Conservation (phyloP, 2,113 vertebrate species). For the Uropsilus gracilis region DNA sequence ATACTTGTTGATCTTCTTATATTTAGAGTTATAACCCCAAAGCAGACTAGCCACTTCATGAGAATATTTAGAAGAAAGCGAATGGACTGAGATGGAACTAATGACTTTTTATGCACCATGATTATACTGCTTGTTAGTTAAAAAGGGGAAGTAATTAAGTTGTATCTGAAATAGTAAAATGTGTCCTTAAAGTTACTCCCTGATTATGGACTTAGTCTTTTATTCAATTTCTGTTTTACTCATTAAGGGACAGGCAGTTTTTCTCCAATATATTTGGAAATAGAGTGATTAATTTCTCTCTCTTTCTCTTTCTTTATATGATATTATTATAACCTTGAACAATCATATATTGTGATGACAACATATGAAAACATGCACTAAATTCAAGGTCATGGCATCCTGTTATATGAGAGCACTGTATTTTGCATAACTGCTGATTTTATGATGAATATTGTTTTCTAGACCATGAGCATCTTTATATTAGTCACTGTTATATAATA, state of each 20-base stretch:
- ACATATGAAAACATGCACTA: not conserved
- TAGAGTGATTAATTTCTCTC: not conserved
- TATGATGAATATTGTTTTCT: not conserved
- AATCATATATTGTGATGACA: not conserved
- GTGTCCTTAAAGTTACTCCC: not conserved
- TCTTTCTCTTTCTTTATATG: not conserved
- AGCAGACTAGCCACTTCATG: not conserved
- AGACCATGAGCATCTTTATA: not conserved
- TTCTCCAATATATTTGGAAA: not conserved
- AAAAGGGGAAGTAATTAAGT: not conserved
- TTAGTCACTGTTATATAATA: not conserved
- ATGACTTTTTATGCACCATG: not conserved
- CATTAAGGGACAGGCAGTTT: too few relatives aligned
- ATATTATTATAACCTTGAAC: not conserved
- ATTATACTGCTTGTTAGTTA: not conserved
- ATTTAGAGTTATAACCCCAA: not conserved
- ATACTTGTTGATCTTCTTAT: not conserved
- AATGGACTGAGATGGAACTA: not conserved
- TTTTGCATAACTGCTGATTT: not conserved
- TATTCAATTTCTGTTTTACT: not conserved
- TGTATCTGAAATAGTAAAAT: not conserved
- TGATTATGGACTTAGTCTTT: not conserved
- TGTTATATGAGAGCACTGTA: not conserved
- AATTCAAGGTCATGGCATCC: not conserved
- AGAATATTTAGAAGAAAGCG: not conserved